Evolutionary conservation across 2,113 vertebrate genomes (phyloP), one percentile per base, ranked within the genome.

Genomic region (Myodes glareolus): DNA sequence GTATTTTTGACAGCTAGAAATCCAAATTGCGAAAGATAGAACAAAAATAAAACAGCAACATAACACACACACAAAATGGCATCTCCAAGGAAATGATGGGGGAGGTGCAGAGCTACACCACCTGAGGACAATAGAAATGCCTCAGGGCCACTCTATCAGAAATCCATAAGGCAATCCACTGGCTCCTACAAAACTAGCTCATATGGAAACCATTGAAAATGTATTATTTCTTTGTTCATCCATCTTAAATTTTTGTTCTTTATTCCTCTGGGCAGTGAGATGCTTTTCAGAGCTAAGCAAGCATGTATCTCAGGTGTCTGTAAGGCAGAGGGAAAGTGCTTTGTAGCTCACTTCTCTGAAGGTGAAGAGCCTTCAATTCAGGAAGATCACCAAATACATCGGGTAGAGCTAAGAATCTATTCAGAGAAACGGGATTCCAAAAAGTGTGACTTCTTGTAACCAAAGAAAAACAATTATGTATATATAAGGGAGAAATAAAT

Each of bases 341-440:
- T 11, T 21, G 52, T 39, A 80, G 89, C 12, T 73, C 77, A 47
- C 88, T 70, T 94, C 86, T 94, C 91, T 90, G 58, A 82, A 89
- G 11, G 25, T 2, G 13, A 95, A 45, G 4, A 9, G 4, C 50
- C 8, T 23, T 23, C 31, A 84, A 13, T 63, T 61, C 91, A 73
- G n/a, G 82, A 82, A 92, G 67, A 86, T 88, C 42, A 75, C 55
- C 67, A 81, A 87, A 55, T 27, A 61, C 14, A 31, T 31, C 7
- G 5, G 36, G 1, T 73, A 42, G 78, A 92, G 94, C 42, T 47
- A 39, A 52, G 39, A 67, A 92, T 67, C 61, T 31, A 36, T 45
- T 67, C 3, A 45, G 80, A 29, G 73, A 97, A 89, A 73, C 13
- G 31, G 31, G 76, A 58, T 47, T 94, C 29, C 23, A 73, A 87